Conservation (phyloP, 2,888 invertebrate genomes). For the Neelides folsomi region DNA sequence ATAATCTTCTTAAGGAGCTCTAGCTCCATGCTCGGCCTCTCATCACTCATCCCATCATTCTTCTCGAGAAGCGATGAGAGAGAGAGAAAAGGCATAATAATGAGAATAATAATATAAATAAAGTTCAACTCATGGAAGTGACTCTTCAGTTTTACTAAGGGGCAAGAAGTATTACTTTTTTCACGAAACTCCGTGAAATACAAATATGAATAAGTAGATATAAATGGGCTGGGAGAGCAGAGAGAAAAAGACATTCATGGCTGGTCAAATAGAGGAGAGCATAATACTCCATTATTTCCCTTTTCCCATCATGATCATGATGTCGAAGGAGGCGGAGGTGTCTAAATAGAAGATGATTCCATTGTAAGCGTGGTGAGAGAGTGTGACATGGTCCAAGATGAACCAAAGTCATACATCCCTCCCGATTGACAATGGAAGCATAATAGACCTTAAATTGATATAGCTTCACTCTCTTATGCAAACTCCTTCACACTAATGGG, state of each 20-base stretch:
- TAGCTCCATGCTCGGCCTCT: too few relatives aligned
- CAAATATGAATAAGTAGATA: slow-evolving; percentile 6
- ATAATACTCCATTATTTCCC: background rate
- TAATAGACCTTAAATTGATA: too few relatives aligned
- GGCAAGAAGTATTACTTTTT: slow-evolving; percentile 2
- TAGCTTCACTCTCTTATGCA: too few relatives aligned
- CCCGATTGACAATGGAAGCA: too few relatives aligned
- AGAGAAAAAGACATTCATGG: background rate
- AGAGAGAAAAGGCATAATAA: background rate
- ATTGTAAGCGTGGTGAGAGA: background rate
- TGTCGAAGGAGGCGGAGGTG: background rate
- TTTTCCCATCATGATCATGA: background rate
- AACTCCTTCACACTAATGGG: too few relatives aligned
- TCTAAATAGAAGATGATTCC: background rate
- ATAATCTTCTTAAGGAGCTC: too few relatives aligned
- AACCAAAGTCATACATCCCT: too few relatives aligned
- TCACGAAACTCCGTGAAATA: slow-evolving; percentile 13
- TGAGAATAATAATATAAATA: background rate
- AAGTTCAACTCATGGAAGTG: slow-evolving; percentile 2
- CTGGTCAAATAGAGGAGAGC: background rate
- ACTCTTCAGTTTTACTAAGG: slow-evolving; percentile 5
- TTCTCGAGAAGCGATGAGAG: background rate
- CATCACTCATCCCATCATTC: too few relatives aligned
- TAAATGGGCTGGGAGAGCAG: background rate
- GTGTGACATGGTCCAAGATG: background rate